These are phyloP conservation scores for Pheosia tremula DNA, from an alignment of 2,888 invertebrate genomes.

Conservation along the genomic window DNA sequence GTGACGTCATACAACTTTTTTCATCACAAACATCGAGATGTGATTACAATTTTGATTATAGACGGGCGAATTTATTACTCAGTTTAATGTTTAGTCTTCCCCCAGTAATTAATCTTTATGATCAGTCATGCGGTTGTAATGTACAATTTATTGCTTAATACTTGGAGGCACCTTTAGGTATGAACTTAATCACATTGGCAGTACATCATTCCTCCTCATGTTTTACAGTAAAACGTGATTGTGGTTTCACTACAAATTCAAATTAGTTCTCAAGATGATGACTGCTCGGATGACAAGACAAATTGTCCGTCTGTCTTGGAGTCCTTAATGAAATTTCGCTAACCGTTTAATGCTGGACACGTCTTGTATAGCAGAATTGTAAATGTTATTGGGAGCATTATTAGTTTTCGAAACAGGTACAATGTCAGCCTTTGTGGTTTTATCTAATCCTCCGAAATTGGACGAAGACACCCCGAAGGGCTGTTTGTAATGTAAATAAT, in stretches of 20 bases:
- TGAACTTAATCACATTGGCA: slow-evolving; percentile 14
- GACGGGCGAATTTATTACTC: slow-evolving; percentile 17
- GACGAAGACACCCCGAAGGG: slow-evolving; percentile 13
- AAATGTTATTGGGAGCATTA: slow-evolving; percentile 36
- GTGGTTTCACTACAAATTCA: slow-evolving; percentile 69
- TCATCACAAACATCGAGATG: slow-evolving; percentile 19
- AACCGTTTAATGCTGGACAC: slow-evolving; percentile 64
- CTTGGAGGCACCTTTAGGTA: slow-evolving; percentile 3
- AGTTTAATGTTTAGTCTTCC: slow-evolving; percentile 12
- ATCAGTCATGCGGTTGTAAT: slow-evolving; percentile 17
- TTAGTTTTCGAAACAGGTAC: slow-evolving; percentile 43
- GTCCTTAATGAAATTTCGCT: slow-evolving; percentile 67
- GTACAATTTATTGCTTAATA: slow-evolving; percentile 14
- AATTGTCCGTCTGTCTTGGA: slow-evolving; percentile 61
- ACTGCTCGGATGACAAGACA: slow-evolving; percentile 70
- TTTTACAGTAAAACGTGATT: slow-evolving; percentile 48
- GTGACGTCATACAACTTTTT: slow-evolving; percentile 22
- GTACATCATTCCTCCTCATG: slow-evolving; percentile 28
- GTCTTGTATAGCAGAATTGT: slow-evolving; percentile 54
- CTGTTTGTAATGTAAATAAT: slow-evolving; percentile 30
- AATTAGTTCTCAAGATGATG: slow-evolving; percentile 67
- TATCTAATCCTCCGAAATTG: slow-evolving; percentile 33
- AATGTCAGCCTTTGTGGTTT: slow-evolving; percentile 25
- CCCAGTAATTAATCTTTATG: slow-evolving; percentile 9
- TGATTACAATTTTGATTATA: slow-evolving; percentile 25